Evolutionary conservation across 1,140 invertebrate species (phyloP).

Genomic region (Pogonus chalceus): DNA sequence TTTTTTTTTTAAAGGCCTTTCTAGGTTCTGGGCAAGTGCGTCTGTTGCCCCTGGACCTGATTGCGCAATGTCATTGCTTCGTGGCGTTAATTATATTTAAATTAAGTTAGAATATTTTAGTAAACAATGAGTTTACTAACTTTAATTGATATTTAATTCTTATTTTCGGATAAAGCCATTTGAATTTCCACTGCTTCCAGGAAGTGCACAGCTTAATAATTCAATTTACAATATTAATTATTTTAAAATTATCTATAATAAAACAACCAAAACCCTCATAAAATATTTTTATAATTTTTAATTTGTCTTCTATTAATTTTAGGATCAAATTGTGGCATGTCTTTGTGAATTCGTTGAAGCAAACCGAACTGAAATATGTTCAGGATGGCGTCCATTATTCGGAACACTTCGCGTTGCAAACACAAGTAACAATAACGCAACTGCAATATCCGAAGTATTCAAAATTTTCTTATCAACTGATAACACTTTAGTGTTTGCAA

Average conservation of each 20-base stretch:
- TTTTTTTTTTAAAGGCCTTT: too few relatives aligned
- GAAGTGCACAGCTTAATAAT: too few relatives aligned
- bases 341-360: constrained; percentile 93
- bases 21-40: too few relatives aligned
- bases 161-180: not conserved
- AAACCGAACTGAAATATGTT: constrained; percentile 81
- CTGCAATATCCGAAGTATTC: constrained; percentile 83
- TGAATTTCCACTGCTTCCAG: too few relatives aligned
- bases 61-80: too few relatives aligned
- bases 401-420: constrained; percentile 77
- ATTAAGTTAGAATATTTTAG: too few relatives aligned
- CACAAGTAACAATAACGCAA: constrained; percentile 45
- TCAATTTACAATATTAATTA: not conserved
- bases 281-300: not conserved
- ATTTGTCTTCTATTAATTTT: constrained; percentile 29
- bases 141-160: too few relatives aligned
- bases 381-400: constrained; percentile 88
- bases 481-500: constrained; percentile 85
- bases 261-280: constrained; percentile 4
- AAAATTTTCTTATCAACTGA: constrained; percentile 85
- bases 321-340: constrained; percentile 84
- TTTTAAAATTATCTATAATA: constrained; percentile 6
- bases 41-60: too few relatives aligned
- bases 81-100: too few relatives aligned
- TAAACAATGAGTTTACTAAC: too few relatives aligned